These are phyloP conservation scores for Leiothrix lutea DNA, from an alignment of 2,113 vertebrate species.

Conservation along the genomic window DNA sequence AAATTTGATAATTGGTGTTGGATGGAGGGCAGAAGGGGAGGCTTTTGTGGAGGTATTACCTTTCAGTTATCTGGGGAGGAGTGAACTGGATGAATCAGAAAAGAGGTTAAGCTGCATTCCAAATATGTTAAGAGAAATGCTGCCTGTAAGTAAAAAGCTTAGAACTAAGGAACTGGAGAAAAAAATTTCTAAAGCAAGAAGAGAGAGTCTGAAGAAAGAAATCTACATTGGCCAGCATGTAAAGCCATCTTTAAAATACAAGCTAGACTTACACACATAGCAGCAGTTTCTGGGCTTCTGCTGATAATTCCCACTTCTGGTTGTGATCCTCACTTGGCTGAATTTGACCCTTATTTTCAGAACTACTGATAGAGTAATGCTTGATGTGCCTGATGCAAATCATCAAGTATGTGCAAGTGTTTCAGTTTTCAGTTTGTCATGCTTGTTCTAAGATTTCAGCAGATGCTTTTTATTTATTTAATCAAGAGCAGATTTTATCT, in stretches of 20 bases:
- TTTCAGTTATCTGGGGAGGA: neutral
- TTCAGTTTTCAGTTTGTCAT: neutral
- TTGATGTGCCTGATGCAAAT: neutral
- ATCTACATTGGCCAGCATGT: neutral
- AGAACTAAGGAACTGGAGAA: neutral
- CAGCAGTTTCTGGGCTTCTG: neutral
- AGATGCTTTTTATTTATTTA: slow-evolving; percentile 42
- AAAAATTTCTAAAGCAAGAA: neutral
- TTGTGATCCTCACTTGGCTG: neutral
- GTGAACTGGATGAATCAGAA: neutral
- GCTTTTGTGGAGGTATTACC: neutral
- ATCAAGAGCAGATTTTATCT: slow-evolving; percentile 37
- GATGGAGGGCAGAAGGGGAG: neutral
- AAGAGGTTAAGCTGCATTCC: neutral
- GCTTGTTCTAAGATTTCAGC: neutral
- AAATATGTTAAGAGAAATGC: neutral
- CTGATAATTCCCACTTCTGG: neutral
- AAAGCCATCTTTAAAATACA: neutral
- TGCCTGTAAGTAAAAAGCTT: neutral
- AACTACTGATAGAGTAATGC: neutral
- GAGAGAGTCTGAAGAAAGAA: neutral
- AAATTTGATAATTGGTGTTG: neutral
- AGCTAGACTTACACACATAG: neutral
- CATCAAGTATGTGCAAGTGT: neutral
- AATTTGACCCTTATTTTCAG: neutral